A percentile compares a stretch with the other conserved stretches of the same genome.
phyloP scores from a whole-genome alignment of 2,113 vertebrate species.

The Tupaia tana region DNA sequence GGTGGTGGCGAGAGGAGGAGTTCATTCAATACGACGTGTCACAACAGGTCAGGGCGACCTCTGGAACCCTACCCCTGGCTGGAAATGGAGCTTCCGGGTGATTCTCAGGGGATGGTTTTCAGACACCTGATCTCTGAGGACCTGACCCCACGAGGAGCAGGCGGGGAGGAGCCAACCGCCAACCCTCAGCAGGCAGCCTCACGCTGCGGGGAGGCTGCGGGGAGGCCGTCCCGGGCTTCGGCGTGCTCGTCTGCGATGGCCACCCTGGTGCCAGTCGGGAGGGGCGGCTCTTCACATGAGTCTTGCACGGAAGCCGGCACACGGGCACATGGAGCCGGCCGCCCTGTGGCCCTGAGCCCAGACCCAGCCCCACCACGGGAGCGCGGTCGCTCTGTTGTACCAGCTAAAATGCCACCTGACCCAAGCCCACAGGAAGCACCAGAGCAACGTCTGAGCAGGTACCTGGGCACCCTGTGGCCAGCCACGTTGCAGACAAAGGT shows the following conservation, averaged over 20 bases:
- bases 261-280: background rate
- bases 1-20: rapidly evolving
- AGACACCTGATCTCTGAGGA: constrained; percentile 43
- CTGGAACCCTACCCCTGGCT: constrained; percentile 35
- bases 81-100: constrained; percentile 14
- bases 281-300: background rate
- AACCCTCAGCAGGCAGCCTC: too few relatives aligned
- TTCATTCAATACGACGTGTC: rapidly evolving
- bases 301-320: background rate
- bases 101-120: constrained; percentile 11
- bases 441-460: background rate
- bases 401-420: background rate
- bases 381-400: too few relatives aligned
- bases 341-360: too few relatives aligned
- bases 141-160: background rate
- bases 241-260: background rate
- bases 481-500: background rate
- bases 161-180: too few relatives aligned
- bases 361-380: too few relatives aligned
- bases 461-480: background rate
- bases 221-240: background rate
- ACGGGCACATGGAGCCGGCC: background rate
- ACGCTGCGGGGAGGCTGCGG: background rate
- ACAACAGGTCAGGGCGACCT: background rate
- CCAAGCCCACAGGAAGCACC: background rate